Conservation (phyloP, 2,113 vertebrate genomes). For the Gobio gobio region DNA sequence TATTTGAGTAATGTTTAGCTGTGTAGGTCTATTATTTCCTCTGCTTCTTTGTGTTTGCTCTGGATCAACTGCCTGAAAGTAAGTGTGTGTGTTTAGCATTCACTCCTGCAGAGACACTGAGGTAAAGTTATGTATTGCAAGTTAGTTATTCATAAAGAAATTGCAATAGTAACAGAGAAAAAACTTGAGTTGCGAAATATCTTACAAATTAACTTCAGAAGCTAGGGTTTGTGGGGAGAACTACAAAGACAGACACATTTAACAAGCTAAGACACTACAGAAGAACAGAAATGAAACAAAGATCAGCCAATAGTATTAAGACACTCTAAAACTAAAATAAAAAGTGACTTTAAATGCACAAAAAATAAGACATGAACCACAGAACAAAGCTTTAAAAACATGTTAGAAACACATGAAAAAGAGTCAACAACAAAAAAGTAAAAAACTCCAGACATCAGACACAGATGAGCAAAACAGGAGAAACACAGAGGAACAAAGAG, state of each 20-base stretch:
- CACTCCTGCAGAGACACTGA: not conserved
- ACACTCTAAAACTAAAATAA: constrained; percentile 22
- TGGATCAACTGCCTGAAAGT: constrained; percentile 63
- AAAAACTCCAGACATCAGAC: constrained; percentile 4
- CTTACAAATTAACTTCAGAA: constrained; percentile 18
- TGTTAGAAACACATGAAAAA: not conserved
- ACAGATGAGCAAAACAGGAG: constrained; percentile 2
- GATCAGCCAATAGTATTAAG: constrained; percentile 37
- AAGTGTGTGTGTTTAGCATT: constrained; percentile 1
- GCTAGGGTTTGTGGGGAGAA: not conserved
- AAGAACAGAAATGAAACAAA: not conserved
- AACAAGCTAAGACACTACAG: constrained; percentile 36
- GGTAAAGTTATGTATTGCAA: not conserved
- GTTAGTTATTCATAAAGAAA: constrained; percentile 8
- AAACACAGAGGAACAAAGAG: not conserved
- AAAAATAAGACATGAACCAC: not conserved
- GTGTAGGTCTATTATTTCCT: constrained; percentile 65
- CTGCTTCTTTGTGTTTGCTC: constrained; percentile 67
- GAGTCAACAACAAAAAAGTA: not conserved
- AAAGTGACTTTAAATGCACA: not conserved
- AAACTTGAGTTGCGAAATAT: not conserved
- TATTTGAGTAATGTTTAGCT: constrained; percentile 64
- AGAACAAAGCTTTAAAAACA: not conserved
- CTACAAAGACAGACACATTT: not conserved
- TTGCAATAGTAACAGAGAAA: not conserved